Evolutionary conservation across 2,888 invertebrate genomes (phyloP).

Genomic region (Cantharis lateralis): DNA sequence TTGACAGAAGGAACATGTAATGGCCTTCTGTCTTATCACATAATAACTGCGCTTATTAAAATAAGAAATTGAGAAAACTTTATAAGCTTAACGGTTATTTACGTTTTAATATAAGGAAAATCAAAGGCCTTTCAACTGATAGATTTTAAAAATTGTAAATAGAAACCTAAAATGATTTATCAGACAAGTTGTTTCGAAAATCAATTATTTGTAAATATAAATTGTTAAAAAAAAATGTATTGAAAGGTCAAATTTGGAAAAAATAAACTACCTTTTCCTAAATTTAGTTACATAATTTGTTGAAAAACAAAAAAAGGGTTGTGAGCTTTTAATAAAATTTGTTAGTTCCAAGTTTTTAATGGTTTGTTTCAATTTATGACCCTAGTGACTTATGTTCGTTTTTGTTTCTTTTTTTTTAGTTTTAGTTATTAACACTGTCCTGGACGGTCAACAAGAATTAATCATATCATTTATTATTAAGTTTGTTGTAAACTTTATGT

Average conservation of each 20-base stretch:
- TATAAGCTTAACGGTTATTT: not conserved
- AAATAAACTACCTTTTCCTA: not conserved
- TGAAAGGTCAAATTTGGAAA: not conserved
- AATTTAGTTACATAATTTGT: not conserved
- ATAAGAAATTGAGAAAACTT: not conserved
- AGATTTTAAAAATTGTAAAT: not conserved
- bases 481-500: conserved; percentile 35
- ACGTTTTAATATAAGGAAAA: not conserved
- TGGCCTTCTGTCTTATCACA: conserved; percentile 12
- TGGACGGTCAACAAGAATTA: conserved; percentile 50
- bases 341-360: not conserved
- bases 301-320: not conserved
- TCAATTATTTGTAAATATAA: not conserved
- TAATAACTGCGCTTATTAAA: conserved; percentile 1
- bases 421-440: conserved; percentile 29
- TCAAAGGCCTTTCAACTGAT: not conserved
- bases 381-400: conserved; percentile 32
- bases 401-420: conserved; percentile 32
- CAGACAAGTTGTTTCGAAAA: not conserved
- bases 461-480: conserved; percentile 51
- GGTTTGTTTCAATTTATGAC: not conserved
- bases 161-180: not conserved
- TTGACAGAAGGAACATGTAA: conserved; percentile 26
- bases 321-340: not conserved
- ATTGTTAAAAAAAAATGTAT: not conserved